A percentile compares a stretch with the other conserved stretches of the same genome.
Conservation (phyloP, 2,797 vertebrate species). For the Xiphorhynchus erythropygius region DNA sequence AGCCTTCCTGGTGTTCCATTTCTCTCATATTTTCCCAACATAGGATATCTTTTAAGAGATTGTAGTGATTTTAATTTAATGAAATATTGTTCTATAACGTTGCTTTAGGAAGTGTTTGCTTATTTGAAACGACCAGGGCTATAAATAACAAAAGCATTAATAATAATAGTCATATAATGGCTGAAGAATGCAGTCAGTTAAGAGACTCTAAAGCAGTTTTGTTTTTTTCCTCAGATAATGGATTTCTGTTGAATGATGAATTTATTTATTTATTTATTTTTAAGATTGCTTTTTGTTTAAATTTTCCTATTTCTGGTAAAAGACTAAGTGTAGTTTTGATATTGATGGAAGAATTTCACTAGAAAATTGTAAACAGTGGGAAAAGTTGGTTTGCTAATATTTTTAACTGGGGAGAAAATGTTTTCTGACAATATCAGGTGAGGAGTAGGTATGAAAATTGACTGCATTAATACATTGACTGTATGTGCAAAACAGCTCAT, state of each 20-base stretch:
- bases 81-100: background rate
- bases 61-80: conserved; percentile 4
- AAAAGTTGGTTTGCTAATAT: background rate
- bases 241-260: background rate
- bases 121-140: background rate
- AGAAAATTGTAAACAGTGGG: background rate
- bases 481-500: background rate
- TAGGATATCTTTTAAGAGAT: background rate
- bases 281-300: background rate
- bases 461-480: background rate
- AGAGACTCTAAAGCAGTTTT: background rate
- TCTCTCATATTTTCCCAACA: background rate
- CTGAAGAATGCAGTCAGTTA: background rate
- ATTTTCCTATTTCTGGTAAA: background rate
- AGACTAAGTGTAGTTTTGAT: background rate
- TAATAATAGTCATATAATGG: background rate
- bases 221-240: background rate
- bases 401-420: background rate
- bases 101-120: background rate
- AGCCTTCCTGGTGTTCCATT: background rate
- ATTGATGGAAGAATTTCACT: background rate
- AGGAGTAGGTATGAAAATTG: background rate
- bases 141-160: background rate
- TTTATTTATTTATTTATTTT: background rate
- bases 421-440: background rate